phyloP scores from a whole-genome alignment of 1,140 invertebrate species.

The Drosophila watanabei region DNA sequence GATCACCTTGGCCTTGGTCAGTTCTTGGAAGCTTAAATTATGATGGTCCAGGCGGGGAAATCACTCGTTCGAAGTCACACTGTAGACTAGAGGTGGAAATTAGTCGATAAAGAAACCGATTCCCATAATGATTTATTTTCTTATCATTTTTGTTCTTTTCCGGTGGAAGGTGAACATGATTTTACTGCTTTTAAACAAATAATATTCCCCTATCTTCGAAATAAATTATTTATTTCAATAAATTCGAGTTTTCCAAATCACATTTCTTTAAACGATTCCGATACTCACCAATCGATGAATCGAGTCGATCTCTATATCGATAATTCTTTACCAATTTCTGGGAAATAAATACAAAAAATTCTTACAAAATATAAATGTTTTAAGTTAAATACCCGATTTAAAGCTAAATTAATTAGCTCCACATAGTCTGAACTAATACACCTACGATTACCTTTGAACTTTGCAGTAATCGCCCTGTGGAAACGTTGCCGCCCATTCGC shows the following conservation, averaged over 20 bases:
- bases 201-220: not conserved
- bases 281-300: not conserved
- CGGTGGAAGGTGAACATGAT: too few species aligned
- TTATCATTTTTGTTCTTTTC: not conserved
- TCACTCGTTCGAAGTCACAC: not conserved
- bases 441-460: not conserved
- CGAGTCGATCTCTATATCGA: not conserved
- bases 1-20: slow-evolving; percentile 44
- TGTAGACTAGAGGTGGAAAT: not conserved
- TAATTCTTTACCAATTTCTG: not conserved
- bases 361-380: not conserved
- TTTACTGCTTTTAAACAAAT: too few species aligned
- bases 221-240: too few species aligned
- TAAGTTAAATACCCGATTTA: not conserved
- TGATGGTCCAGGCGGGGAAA: not conserved
- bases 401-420: not conserved
- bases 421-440: not conserved
- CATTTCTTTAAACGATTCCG: not conserved
- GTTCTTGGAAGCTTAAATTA: slow-evolving; percentile 16
- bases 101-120: not conserved
- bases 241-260: not conserved
- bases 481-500: slow-evolving; percentile 6
- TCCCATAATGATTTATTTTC: too few species aligned
- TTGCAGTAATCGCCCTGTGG: not conserved
- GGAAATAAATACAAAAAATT: not conserved